phyloP scores from a whole-genome alignment of 1,140 invertebrate species.

The Probaryconus sp. region DNA sequence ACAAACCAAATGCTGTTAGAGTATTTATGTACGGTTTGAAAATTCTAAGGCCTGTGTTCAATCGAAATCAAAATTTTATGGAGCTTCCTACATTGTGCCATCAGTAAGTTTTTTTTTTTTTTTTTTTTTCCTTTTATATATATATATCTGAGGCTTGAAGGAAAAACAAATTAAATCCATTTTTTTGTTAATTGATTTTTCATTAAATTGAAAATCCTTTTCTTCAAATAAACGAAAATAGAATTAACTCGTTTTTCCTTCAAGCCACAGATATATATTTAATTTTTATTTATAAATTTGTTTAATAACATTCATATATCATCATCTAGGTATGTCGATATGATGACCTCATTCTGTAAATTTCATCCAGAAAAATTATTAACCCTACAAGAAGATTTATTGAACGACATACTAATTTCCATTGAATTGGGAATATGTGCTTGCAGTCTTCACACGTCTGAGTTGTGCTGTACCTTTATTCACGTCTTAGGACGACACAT shows the following conservation, averaged over 20 bases:
- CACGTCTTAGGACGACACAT: constrained; percentile 78
- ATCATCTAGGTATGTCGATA: constrained; percentile 77
- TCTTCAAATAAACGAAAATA: too few relatives aligned
- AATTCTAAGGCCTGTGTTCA: constrained; percentile 88
- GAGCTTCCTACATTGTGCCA: constrained; percentile 84
- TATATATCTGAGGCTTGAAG: too few relatives aligned
- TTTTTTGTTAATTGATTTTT: background rate
- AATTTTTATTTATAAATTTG: too few relatives aligned
- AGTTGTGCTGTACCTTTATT: constrained; percentile 84
- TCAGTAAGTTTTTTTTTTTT: constrained; percentile 75
- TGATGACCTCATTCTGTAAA: constrained; percentile 84
- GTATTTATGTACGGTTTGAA: constrained; percentile 85
- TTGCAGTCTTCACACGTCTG: constrained; percentile 82
- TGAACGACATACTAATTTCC: constrained; percentile 81
- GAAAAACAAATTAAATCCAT: too few relatives aligned
- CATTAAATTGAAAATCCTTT: too few relatives aligned
- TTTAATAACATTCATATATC: constrained; percentile 6
- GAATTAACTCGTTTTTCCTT: too few relatives aligned
- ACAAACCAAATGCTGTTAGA: constrained; percentile 76
- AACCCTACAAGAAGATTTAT: constrained; percentile 79
- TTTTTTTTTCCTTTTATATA: constrained; percentile 7
- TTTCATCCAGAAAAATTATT: constrained; percentile 82
- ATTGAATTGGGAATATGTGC: constrained; percentile 84
- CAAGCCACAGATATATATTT: too few relatives aligned
- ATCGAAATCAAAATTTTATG: constrained; percentile 83